Evolutionary conservation across 2,888 invertebrate species (phyloP).

Genomic region (Chrysolina oricalcia): DNA sequence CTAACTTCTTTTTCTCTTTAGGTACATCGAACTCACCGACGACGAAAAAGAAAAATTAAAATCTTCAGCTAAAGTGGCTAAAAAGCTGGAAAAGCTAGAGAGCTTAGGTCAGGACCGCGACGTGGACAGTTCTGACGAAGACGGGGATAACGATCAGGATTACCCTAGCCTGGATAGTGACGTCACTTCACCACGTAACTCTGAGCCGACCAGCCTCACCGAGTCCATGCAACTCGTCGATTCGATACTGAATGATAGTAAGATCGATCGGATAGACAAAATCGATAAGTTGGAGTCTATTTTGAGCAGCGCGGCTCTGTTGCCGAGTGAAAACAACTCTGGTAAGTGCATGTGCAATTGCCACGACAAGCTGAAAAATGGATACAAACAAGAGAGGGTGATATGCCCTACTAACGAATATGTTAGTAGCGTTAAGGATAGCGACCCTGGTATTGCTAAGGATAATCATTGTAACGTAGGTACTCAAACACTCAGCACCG

Average conservation of each 20-base stretch:
- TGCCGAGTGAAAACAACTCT: constrained; percentile 74
- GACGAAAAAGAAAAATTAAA: constrained; percentile 94
- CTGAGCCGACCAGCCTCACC: constrained; percentile 87
- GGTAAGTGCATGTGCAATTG: constrained; percentile 73
- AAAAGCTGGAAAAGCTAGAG: constrained; percentile 92
- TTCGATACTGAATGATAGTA: constrained; percentile 86
- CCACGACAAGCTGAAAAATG: constrained; percentile 68
- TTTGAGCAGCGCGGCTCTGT: constrained; percentile 84
- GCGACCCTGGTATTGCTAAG: constrained; percentile 71
- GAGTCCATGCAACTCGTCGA: constrained; percentile 94
- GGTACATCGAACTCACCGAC: constrained; percentile 90
- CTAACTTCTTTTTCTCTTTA: constrained; percentile 34
- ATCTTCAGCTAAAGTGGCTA: constrained; percentile 92
- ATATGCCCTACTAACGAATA: constrained; percentile 67
- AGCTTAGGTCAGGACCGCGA: constrained; percentile 82
- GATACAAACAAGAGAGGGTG: constrained; percentile 63
- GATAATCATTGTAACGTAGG: constrained; percentile 75
- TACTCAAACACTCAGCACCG: constrained; percentile 91
- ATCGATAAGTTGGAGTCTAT: constrained; percentile 91
- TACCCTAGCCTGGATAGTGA: constrained; percentile 89
- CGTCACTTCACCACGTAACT: constrained; percentile 81
- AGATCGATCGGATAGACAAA: constrained; percentile 89
- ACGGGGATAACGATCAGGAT: constrained; percentile 82
- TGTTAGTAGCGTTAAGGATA: constrained; percentile 59
- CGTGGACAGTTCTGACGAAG: constrained; percentile 82